These are phyloP conservation scores for Ovibos moschatus DNA, from an alignment of 2,113 vertebrate species.

Conservation along the genomic window DNA sequence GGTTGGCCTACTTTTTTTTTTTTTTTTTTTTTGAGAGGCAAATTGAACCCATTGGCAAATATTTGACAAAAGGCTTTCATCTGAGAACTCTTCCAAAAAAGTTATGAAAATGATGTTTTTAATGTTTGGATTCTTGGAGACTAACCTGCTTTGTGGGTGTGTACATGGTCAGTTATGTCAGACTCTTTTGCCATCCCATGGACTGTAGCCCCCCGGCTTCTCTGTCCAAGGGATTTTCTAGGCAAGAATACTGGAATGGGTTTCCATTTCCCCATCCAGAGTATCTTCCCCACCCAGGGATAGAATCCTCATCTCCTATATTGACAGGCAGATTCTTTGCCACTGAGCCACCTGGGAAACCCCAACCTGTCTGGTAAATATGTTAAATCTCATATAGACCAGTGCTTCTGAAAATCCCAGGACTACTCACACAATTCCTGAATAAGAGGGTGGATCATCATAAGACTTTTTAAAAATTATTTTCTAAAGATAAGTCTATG, in stretches of 20 bases:
- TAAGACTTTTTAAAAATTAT: not conserved
- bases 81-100: not conserved
- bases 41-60: not conserved
- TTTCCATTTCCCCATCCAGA: not conserved
- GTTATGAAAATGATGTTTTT: not conserved
- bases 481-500: not conserved
- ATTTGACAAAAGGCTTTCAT: not conserved
- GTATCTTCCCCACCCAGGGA: not conserved
- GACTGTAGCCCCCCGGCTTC: rapidly evolving
- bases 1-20: not conserved
- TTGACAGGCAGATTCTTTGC: not conserved
- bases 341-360: not conserved
- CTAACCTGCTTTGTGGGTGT: rapidly evolving
- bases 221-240: not conserved
- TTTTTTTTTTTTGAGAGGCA: not conserved
- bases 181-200: not conserved
- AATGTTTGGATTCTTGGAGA: not conserved
- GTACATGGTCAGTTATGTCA: not conserved
- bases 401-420: not conserved
- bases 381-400: not conserved
- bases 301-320: not conserved
- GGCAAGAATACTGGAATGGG: not conserved
- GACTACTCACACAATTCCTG: not conserved
- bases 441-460: not conserved
- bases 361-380: not conserved